phyloP scores from a whole-genome alignment of 1,140 invertebrate genomes.

The Cotesia chilonis region DNA sequence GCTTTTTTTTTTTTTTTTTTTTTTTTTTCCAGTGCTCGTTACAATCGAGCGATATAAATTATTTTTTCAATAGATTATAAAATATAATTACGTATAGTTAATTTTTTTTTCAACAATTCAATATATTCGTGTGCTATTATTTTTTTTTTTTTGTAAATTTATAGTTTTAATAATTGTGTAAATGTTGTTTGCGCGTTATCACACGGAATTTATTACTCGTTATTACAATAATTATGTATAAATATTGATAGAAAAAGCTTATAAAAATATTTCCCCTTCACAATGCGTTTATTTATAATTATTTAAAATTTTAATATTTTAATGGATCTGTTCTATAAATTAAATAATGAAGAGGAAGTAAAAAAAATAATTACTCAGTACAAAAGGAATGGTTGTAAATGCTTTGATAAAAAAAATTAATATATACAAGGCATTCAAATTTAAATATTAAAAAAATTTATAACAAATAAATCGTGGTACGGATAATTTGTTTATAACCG shows the following conservation, averaged over 20 bases:
- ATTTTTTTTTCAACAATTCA: not conserved
- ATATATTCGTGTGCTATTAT: conserved; percentile 5
- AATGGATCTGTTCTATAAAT: not conserved
- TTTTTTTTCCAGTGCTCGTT: no score
- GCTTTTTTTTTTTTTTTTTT: no score
- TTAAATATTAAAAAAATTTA: not conserved
- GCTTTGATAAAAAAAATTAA: conserved; percentile 10
- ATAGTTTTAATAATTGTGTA: not conserved
- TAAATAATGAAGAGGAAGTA: conserved; percentile 14
- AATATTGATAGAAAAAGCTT: conserved; percentile 38
- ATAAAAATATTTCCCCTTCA: conserved; percentile 38
- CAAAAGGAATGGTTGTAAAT: conserved; percentile 4
- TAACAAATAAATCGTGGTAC: not conserved
- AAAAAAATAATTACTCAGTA: conserved; percentile 9
- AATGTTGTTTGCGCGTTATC: no score
- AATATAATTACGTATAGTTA: conserved; percentile 20
- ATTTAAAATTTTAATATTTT: not conserved
- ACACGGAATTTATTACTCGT: no score
- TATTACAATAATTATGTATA: not conserved
- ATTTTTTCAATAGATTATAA: conserved; percentile 24
- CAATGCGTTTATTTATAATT: not conserved
- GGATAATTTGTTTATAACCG: conserved; percentile 1
- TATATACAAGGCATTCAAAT: conserved; percentile 8
- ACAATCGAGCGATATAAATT: conserved; percentile 15
- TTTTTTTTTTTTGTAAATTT: not conserved